phyloP scores from a whole-genome alignment of 64 coral and sea anemone genomes.

The Acropora yongei region DNA sequence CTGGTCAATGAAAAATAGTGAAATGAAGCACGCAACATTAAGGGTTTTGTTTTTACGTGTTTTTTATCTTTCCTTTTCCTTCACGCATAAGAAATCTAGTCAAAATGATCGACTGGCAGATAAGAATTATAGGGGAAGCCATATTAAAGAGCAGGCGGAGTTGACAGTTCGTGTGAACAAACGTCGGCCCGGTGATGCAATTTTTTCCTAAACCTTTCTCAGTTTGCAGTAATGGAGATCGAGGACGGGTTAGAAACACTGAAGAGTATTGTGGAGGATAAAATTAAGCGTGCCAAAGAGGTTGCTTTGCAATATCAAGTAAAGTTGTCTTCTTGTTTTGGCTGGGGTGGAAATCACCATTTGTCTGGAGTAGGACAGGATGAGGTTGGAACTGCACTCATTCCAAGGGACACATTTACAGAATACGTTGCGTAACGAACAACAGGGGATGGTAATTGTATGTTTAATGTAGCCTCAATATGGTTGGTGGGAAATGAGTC shows the following conservation, averaged over 20 bases:
- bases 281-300: not conserved
- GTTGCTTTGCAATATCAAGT: not conserved
- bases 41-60: conserved; percentile 15
- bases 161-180: not conserved
- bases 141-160: not conserved
- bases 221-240: not conserved
- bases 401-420: not conserved
- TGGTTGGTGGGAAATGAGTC: not conserved
- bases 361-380: not conserved
- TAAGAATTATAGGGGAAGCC: not conserved
- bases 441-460: conserved; percentile 1
- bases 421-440: not conserved
- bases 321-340: conserved; percentile 10
- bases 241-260: not conserved
- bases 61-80: conserved; percentile 15
- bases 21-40: conserved; percentile 4
- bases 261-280: not conserved
- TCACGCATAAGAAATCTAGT: conserved; percentile 1
- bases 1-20: conserved; percentile 18
- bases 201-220: not conserved
- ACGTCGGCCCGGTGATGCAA: not conserved
- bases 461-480: conserved; percentile 7
- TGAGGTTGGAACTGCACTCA: not conserved
- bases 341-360: not conserved
- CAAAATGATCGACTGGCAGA: not conserved